Base-by-base conservation (phyloP, 2,113 vertebrate genomes). In the Vireo altiloquus region DNA sequence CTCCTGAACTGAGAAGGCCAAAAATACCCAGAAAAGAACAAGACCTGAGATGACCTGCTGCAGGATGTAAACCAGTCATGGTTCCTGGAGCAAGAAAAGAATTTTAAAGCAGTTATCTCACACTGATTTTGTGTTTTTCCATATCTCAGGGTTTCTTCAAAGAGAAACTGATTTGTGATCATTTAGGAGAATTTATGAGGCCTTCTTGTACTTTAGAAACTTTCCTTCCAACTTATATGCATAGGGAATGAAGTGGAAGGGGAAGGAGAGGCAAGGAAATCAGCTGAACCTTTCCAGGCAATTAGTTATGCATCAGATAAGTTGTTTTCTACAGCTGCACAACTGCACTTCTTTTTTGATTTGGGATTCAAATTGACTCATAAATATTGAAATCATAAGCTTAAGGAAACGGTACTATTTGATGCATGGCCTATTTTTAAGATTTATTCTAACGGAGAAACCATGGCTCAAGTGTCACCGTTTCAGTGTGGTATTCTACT, bases 341-440 rank as follows among this genome's bases (percentile, higher is more conserved):
- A 85, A 94, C 88, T 27, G 8, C 90, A 93, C 30, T 60, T 92
- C 54, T 87, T 90, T 91, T 88, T 94, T 95, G 14, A 96, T 97
- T 97, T 94, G 92, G 71, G 83, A 97, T 97, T 97, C 90, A 98
- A 98, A 97, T 97, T 77, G 87, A 83, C 83, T 97, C 79, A 97
- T 97, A 96, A 97, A 97, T 97, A 97, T 97, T 98, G 95, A 97
- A 96, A 97, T 88, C 42, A 82, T 89, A 92, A 76, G 84, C 89
- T 97, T 92, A 96, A 96, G 76, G 64, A 97, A 97, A 96, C 53
- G 47, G 60, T 87, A 66, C 33, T 89, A 85, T 94, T 95, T 95
- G 88, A 96, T 94, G 93, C 92, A 86, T 89, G 71, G 83, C 61
- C 85, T 94, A 54, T 94, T 95, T 96, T 80, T 92, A 95, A 93